Evolutionary conservation across 1,140 invertebrate species (phyloP).

Genomic region (Paraescarpia echinospica): DNA sequence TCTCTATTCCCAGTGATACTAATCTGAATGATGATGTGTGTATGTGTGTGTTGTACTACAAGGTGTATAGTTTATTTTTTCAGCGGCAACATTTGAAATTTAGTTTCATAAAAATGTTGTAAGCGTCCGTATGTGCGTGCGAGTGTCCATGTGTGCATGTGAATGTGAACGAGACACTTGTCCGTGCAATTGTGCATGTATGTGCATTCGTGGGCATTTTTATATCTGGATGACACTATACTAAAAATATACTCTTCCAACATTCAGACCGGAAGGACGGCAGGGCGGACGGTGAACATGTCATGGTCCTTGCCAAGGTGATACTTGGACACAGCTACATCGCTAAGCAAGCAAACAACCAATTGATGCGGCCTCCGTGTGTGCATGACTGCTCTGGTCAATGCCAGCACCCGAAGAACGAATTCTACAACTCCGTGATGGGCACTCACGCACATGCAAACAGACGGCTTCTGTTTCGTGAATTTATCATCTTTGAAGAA

Average conservation of each 20-base stretch:
- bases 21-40: no score
- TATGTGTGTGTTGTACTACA: background rate
- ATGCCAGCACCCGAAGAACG: background rate
- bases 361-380: background rate
- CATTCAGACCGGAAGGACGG: background rate
- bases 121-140: no score
- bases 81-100: background rate
- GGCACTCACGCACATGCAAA: constrained; percentile 1
- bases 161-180: background rate
- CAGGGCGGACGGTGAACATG: background rate
- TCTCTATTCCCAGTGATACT: no score
- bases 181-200: background rate
- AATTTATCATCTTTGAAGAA: constrained; percentile 22
- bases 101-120: background rate
- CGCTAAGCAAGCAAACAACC: background rate
- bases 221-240: background rate
- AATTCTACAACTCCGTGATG: constrained; percentile 21
- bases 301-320: background rate
- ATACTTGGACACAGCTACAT: background rate
- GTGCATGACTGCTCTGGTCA: background rate
- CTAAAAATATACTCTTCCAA: background rate
- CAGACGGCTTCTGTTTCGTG: background rate
- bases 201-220: background rate
- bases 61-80: background rate
- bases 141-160: background rate